phyloP scores from a whole-genome alignment of 2,113 vertebrate species.

The Ibidorhyncha struthersii region DNA sequence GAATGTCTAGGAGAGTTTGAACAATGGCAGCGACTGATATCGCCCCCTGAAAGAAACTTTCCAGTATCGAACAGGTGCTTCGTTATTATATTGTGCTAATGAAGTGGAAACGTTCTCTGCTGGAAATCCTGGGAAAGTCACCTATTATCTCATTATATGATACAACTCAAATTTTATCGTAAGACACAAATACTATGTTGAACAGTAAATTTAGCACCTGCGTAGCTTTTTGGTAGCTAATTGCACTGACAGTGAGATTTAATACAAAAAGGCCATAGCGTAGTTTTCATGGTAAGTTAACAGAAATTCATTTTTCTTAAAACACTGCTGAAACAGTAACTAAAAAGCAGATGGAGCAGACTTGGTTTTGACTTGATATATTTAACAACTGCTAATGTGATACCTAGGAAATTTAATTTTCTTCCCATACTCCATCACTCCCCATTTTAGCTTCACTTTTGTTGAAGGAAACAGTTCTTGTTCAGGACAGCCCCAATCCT shows the following conservation, averaged over 20 bases:
- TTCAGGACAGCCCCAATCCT: background rate
- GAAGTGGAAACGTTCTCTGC: conserved; percentile 55
- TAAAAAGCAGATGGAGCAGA: background rate
- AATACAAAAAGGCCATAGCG: background rate
- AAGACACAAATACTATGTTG: background rate
- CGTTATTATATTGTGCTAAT: conserved; percentile 34
- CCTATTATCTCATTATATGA: conserved; percentile 48
- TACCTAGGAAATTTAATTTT: background rate
- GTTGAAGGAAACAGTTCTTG: background rate
- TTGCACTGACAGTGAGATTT: background rate
- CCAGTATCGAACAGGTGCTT: conserved; percentile 43
- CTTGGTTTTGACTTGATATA: background rate
- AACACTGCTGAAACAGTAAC: background rate
- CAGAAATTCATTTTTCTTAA: background rate
- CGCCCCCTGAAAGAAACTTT: conserved; percentile 17
- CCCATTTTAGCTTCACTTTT: background rate
- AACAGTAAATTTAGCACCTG: background rate
- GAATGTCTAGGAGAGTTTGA: background rate
- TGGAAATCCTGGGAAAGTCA: conserved; percentile 73
- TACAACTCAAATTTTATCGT: background rate
- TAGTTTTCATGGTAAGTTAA: background rate
- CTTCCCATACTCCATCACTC: background rate
- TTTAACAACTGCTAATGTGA: background rate
- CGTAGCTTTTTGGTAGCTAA: background rate
- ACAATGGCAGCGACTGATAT: conserved; percentile 26